A percentile compares a stretch with the other conserved stretches of the same genome.
Evolutionary conservation across 2,888 invertebrate genomes (phyloP).

Genomic region (Tridacna gigas): DNA sequence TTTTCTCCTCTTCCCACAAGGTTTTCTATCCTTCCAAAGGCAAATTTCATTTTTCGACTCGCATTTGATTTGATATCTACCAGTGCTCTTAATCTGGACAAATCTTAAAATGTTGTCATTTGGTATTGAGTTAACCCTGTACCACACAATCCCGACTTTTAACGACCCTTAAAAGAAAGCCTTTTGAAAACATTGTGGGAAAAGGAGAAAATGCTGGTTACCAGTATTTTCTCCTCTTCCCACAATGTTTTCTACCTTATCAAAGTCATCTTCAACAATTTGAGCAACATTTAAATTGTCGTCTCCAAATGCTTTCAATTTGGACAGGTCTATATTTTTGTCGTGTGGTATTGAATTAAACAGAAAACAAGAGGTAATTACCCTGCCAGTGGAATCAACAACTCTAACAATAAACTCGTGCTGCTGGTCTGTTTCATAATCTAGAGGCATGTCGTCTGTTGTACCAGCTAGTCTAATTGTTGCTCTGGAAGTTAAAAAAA

Average conservation of each 20-base stretch:
- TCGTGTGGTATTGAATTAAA: no score
- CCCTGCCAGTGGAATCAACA: slow-evolving; percentile 46
- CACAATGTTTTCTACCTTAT: neutral
- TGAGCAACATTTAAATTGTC: neutral
- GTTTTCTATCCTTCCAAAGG: no score
- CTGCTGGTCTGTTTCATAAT: slow-evolving; percentile 70
- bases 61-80: no score
- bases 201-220: neutral
- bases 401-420: slow-evolving; percentile 76
- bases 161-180: no score
- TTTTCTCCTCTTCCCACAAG: no score
- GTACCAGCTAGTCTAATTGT: slow-evolving; percentile 32
- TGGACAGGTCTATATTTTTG: no score
- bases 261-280: no score
- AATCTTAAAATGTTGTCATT: no score
- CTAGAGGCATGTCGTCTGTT: slow-evolving; percentile 57
- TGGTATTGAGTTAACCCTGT: no score
- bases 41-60: no score
- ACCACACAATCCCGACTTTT: no score
- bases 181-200: neutral
- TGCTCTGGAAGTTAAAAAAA: slow-evolving; percentile 27
- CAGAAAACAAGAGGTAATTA: neutral
- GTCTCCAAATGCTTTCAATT: neutral
- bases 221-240: neutral
- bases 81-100: no score